Evolutionary conservation across 2,113 vertebrate species (phyloP).

Genomic region (Petaurus breviceps): DNA sequence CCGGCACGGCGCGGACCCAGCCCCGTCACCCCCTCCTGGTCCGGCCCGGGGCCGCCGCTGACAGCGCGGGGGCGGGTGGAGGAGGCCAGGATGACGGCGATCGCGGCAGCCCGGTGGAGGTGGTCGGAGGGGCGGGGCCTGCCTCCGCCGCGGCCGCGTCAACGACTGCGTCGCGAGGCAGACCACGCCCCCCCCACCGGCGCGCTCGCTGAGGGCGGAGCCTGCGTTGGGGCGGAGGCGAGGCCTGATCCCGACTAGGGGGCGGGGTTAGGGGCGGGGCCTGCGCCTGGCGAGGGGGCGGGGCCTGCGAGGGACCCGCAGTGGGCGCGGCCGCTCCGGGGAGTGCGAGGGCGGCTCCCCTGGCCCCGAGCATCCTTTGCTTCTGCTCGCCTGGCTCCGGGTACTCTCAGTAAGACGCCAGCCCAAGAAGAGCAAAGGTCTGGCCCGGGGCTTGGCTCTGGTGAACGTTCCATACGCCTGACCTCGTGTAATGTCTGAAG

Average conservation of each 20-base stretch:
- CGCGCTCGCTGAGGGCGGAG: neutral
- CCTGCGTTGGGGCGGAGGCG: neutral
- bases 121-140: rapidly evolving
- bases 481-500: too few species aligned
- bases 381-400: too few species aligned
- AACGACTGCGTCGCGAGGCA: neutral
- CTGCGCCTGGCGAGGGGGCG: neutral
- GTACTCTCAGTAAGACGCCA: too few species aligned
- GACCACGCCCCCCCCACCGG: too few species aligned
- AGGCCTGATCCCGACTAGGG: neutral
- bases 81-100: neutral
- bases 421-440: too few species aligned
- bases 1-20: conserved; percentile 9
- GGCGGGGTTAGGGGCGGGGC: neutral
- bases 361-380: too few species aligned
- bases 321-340: too few species aligned
- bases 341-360: too few species aligned
- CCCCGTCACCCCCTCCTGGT: neutral
- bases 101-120: neutral
- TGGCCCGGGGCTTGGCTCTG: too few species aligned
- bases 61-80: conserved; percentile 38
- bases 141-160: neutral
- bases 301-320: neutral
- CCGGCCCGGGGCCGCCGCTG: neutral
- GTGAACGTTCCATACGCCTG: too few species aligned